These are phyloP conservation scores for Calephelis virginiensis DNA, from an alignment of 1,140 invertebrate species.

Conservation along the genomic window DNA sequence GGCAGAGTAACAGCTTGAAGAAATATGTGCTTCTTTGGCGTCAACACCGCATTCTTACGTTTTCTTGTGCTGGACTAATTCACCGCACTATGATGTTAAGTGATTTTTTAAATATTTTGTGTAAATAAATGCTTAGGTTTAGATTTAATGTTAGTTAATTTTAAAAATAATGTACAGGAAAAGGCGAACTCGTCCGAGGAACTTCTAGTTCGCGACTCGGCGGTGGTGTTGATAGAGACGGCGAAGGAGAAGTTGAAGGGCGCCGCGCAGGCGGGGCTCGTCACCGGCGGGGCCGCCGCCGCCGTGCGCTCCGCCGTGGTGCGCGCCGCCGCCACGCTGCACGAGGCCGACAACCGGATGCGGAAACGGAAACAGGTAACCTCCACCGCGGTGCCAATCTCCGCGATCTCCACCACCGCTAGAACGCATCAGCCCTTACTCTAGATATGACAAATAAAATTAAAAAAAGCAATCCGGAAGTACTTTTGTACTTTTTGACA, in stretches of 20 bases:
- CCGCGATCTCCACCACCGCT: not conserved
- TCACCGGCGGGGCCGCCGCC: conserved; percentile 81
- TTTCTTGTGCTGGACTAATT: too few relatives aligned
- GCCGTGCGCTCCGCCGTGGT: conserved; percentile 80
- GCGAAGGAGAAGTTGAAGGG: conserved; percentile 92
- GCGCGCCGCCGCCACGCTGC: conserved; percentile 83
- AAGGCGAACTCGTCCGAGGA: conserved; percentile 86
- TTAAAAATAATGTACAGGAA: conserved; percentile 41
- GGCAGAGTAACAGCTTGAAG: too few relatives aligned
- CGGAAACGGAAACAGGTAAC: conserved; percentile 19
- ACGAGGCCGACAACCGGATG: conserved; percentile 77
- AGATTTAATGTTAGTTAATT: not conserved
- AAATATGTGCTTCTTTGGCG: too few relatives aligned
- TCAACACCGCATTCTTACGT: too few relatives aligned
- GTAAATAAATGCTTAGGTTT: not conserved
- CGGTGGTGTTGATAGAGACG: conserved; percentile 88
- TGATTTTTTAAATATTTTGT: too few relatives aligned
- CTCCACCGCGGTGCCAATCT: not conserved
- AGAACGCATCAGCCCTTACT: too few relatives aligned
- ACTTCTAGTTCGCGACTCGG: conserved; percentile 83
- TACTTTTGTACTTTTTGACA: too few relatives aligned
- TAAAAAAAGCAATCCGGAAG: too few relatives aligned
- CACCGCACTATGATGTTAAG: too few relatives aligned
- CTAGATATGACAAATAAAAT: too few relatives aligned
- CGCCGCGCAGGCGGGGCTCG: conserved; percentile 86